Evolutionary conservation across 1,140 invertebrate genomes (phyloP).

Genomic region (Scaptodrosophila lebanonensis): DNA sequence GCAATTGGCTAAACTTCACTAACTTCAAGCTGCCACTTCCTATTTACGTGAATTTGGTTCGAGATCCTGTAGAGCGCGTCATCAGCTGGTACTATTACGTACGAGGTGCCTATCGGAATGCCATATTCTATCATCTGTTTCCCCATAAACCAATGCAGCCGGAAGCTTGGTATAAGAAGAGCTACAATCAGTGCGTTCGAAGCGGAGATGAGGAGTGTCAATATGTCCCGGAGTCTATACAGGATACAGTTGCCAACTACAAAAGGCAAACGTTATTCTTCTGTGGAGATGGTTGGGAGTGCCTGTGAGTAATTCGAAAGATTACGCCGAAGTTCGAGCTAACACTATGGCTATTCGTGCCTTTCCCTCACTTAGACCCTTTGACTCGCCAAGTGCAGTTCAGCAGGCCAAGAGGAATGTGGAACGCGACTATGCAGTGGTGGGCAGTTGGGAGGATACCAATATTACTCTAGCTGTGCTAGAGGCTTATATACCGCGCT

Average conservation of each 20-base stretch:
- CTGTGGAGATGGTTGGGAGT: slow-evolving; percentile 87
- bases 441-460: slow-evolving; percentile 90
- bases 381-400: slow-evolving; percentile 86
- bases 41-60: slow-evolving; percentile 92
- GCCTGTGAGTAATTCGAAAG: slow-evolving; percentile 82
- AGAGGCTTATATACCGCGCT: slow-evolving; percentile 88
- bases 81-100: slow-evolving; percentile 93
- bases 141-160: slow-evolving; percentile 88
- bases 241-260: slow-evolving; percentile 86
- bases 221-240: slow-evolving; percentile 84
- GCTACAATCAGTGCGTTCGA: slow-evolving; percentile 89
- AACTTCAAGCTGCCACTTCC: slow-evolving; percentile 86
- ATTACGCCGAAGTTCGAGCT: neutral
- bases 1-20: slow-evolving; percentile 83
- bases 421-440: slow-evolving; percentile 88
- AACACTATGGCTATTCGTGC: neutral
- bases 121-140: slow-evolving; percentile 80
- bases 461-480: slow-evolving; percentile 88
- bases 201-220: slow-evolving; percentile 88
- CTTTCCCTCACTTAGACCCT: slow-evolving; percentile 81
- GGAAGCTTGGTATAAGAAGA: slow-evolving; percentile 90
- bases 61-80: slow-evolving; percentile 91
- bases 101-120: slow-evolving; percentile 83
- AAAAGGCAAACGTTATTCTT: slow-evolving; percentile 88
- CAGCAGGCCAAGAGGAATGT: slow-evolving; percentile 88